Percentiles rank a stretch among this genome's conserved stretches.
Conservation (phyloP, 1,140 invertebrate species). For the Copidosoma floridanum region DNA sequence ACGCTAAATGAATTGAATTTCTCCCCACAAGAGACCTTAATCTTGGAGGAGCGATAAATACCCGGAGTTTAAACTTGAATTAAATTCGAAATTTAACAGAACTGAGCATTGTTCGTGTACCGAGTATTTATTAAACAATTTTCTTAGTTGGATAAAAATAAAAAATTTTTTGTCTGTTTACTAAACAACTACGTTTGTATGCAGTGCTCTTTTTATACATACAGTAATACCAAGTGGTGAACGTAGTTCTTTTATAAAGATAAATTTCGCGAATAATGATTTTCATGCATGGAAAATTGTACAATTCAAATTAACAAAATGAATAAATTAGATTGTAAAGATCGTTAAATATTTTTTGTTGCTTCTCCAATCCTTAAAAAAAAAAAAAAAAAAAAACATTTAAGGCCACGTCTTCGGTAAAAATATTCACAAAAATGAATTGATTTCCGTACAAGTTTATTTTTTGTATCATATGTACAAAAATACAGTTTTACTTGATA, state of each 20-base stretch:
- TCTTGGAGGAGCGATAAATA: slow-evolving; percentile 84
- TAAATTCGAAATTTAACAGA: slow-evolving; percentile 39
- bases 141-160: slow-evolving; percentile 27
- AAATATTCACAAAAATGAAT: too few relatives aligned
- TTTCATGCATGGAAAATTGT: slow-evolving; percentile 36
- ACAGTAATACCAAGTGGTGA: slow-evolving; percentile 31
- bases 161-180: slow-evolving; percentile 15
- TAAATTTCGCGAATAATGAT: slow-evolving; percentile 10
- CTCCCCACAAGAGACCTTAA: slow-evolving; percentile 88
- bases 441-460: too few relatives aligned
- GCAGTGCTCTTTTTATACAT: slow-evolving; percentile 36
- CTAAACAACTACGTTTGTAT: slow-evolving; percentile 42
- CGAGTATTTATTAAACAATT: slow-evolving; percentile 55
- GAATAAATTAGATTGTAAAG: slow-evolving; percentile 35
- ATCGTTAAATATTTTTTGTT: slow-evolving; percentile 16
- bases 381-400: too few relatives aligned
- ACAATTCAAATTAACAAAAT: slow-evolving; percentile 34
- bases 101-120: slow-evolving; percentile 49
- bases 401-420: too few relatives aligned
- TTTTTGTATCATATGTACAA: too few relatives aligned
- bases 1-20: slow-evolving; percentile 80
- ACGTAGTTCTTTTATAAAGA: slow-evolving; percentile 45
- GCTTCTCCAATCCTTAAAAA: slow-evolving; percentile 8
- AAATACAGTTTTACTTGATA: too few relatives aligned
- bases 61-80: slow-evolving; percentile 39